Base-by-base conservation (phyloP, 2,113 vertebrate genomes). In the Oriolus oriolus region DNA sequence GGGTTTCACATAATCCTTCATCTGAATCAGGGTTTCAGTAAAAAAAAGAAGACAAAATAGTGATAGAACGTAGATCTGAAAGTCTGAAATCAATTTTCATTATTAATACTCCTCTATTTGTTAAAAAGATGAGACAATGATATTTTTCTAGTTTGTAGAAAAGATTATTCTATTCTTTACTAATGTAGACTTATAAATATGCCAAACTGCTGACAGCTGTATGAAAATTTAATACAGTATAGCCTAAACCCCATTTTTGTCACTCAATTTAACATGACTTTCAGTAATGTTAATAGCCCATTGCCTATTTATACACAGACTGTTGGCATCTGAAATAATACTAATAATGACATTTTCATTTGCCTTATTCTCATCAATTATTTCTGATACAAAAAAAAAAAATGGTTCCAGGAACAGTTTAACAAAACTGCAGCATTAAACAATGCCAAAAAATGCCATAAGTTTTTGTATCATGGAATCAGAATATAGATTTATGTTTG, bases 141-240 rank as follows among this genome's bases (percentile, higher is more conserved):
- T 96, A 82, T 94, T 96, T 95, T 81, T 73, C 53, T 22, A 30
- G 30, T 86, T 92, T 88, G 18, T 33, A 71, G 57, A 35, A 86
- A 84, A 61, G 74, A 93, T 89, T 92, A 95, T 87, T 90, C 69
- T 75, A 77, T 89, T 93, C 37, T 92, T 91, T 92, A 59, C 68
- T 92, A 86, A 86, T 56, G 41, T 15, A 92, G 83, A 31, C 76
- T 87, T 84, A 96, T 94, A 96, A 96, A 96, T 89, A 94, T 45
- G 76, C 84, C 92, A 84, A 89, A 66, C 27, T 47, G n/a, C 66
- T 68, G 85, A 89, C 83, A 75, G 80, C 33, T 60, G 26, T 7
- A 86, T 94, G 90, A 91, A 96, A 91, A 94, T 90, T 96, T 96
- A 94, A 94, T 94, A n/a, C 68, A 49, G 17, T 53, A 90, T 41